phyloP scores from a whole-genome alignment of 2,113 vertebrate genomes.

The Centrocercus urophasianus region DNA sequence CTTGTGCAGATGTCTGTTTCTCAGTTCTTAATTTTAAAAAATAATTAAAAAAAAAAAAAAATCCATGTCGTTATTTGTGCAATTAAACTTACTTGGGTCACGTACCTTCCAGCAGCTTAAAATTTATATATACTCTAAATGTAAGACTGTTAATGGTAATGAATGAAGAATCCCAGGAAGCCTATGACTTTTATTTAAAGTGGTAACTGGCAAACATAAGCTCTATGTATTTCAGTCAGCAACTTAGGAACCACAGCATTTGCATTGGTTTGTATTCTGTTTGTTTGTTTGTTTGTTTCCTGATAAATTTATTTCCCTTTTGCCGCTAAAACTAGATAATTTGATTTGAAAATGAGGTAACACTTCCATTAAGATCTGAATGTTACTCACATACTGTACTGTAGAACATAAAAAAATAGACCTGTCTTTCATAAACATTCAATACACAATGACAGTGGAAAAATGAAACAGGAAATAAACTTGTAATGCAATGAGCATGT shows the following conservation, averaged over 20 bases:
- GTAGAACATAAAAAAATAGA: slow-evolving; percentile 31
- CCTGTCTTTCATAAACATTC: slow-evolving; percentile 16
- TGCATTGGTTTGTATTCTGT: slow-evolving; percentile 5
- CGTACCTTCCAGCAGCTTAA: neutral
- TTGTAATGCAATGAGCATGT: slow-evolving; percentile 6
- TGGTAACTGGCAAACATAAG: neutral
- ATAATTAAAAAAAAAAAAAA: neutral
- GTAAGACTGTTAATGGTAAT: neutral
- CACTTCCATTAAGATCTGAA: slow-evolving; percentile 57
- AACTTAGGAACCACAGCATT: neutral
- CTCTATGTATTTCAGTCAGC: neutral
- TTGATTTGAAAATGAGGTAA: slow-evolving; percentile 61
- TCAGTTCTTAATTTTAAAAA: neutral
- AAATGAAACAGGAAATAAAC: slow-evolving; percentile 54
- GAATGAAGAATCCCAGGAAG: neutral
- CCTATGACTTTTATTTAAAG: neutral
- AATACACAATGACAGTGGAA: neutral
- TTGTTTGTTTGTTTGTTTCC: slow-evolving; percentile 14
- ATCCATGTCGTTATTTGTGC: neutral
- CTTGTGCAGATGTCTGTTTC: neutral
- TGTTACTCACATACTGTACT: neutral
- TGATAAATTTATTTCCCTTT: slow-evolving; percentile 57
- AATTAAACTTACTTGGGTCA: neutral
- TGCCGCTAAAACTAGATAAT: slow-evolving; percentile 59
- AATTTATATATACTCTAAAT: neutral